Evolutionary conservation across 2,888 invertebrate species (phyloP), one percentile per base, ranked within the genome.

Genomic region (Incurvaria masculella): DNA sequence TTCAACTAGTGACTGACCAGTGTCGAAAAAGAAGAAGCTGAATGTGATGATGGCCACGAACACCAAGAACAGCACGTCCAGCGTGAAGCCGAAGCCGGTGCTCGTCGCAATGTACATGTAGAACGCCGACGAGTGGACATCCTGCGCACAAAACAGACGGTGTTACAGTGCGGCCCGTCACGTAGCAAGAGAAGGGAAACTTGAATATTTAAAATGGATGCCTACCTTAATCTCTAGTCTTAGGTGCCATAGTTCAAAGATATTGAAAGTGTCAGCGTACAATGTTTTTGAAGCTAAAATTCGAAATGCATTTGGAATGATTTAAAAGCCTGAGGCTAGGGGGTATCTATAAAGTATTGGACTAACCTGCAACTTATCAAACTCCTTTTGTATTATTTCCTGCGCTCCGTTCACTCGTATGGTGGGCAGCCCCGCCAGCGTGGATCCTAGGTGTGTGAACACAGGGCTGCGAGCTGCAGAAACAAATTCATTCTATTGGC

Each of bases 381-480:
- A 42, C 21, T 42, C 42, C 16, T 42, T 21, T 21, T 42, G 42
- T 4, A 42, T 42, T 20, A 21, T 16, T 3, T 4, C 21, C 16
- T 42, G 42, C 11, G 87, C 87, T 2, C 82, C 80, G 58, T 86
- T 90, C 1, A 92, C 89, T 48, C 94, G 73, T 42, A 94, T 89
- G 1, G 92, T 91, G 1, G 88, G 84, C 19, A 94, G 66, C 1
- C 94, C 94, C 55, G 88, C 83, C 2, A 94, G 74, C 0, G 89
- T 87, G 8, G 91, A 87, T 60, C 86, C 89, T 33, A 94, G 71
- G 64, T 93, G 92, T 1, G 89, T 84, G 63, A 91, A 93, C 0
- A 94, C 88, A 1, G 94, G 94, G 60, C 91, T 91, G 48, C 91
- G 82, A 56, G 89, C 92, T 92, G 72, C n/a, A n/a, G n/a, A n/a